Evolutionary conservation across 37 sponge, comb jelly and placozoan genomes (phyloP).

Genomic region (Halichondria panicea): DNA sequence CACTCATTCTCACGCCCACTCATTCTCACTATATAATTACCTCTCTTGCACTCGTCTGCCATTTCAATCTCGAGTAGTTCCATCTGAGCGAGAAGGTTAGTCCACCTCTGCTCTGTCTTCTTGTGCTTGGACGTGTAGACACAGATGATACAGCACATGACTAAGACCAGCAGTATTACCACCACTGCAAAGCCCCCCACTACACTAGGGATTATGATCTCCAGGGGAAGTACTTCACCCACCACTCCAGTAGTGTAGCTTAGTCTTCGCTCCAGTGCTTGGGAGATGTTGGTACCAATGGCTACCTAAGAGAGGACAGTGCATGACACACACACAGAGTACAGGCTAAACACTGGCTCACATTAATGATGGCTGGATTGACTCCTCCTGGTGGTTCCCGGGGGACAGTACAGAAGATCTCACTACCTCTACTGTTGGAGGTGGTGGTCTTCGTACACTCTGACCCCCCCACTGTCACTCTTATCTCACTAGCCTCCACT

Average conservation of each 20-base stretch:
- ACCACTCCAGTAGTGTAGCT: not conserved
- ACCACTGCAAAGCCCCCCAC: constrained; percentile 8
- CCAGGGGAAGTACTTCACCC: not conserved
- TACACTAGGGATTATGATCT: constrained; percentile 14
- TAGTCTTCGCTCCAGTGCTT: not conserved
- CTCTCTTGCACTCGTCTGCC: constrained; percentile 94
- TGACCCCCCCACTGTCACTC: constrained; percentile 27
- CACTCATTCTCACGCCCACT: too few relatives aligned
- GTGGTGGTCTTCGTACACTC: not conserved
- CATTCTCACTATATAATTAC: too few relatives aligned
- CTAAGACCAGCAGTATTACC: constrained; percentile 19
- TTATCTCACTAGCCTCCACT: constrained; percentile 37
- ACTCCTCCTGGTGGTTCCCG: not conserved
- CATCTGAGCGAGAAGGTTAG: constrained; percentile 80
- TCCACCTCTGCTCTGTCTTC: constrained; percentile 53
- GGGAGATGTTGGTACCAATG: constrained; percentile 1
- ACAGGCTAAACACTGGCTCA: not conserved
- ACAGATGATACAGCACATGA: constrained; percentile 20
- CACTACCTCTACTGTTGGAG: not conserved
- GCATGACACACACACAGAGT: not conserved
- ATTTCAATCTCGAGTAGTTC: constrained; percentile 88
- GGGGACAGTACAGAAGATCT: not conserved
- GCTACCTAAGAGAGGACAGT: constrained; percentile 15
- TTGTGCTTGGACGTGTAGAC: constrained; percentile 21
- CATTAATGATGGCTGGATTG: not conserved